Evolutionary conservation across 2,113 vertebrate species (phyloP), one percentile per base, ranked within the genome.

Genomic region (Gavialis gangeticus): DNA sequence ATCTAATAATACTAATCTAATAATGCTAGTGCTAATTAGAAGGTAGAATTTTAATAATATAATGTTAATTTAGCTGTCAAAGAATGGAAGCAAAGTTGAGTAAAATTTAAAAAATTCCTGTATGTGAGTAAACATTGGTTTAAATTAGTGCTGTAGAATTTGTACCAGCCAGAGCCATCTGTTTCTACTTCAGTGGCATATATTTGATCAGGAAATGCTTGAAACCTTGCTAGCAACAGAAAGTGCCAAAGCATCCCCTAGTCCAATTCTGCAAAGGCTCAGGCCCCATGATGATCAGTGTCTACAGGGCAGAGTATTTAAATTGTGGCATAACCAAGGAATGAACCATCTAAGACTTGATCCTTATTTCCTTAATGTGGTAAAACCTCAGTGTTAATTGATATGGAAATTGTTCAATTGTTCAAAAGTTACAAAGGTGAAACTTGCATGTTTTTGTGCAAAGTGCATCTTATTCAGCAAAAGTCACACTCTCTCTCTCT

Each of bases 401-500:
- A 9, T 21, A 54, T 15, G 57, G 13, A 1, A 75, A 30, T 82
- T 86, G 21, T 77, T 67, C 10, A 0, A n/a, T n/a, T n/a, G n/a
- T n/a, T n/a, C 22, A 54, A 69, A n/a, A 82, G 2, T 34, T 56
- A 17, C 9, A 82, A 17, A 4, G 3, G 19, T 1, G 16, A 11
- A 19, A 76, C 54, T 73, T 2, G 37, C 3, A 4, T 12, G 22
- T 79, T 2, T 37, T 87, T 34, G 1, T 30, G 3, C 1, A 57
- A 1, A 25, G 1, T 25, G 7, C 69, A 46, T 73, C 69, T 73
- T 73, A 37, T 46, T 34, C 22, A 46, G 34, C 69, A 73, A 73
- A 46, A 46, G 37, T 24, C 21, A 37, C 67, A 37, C 37, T 6
- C 0, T 2, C 3, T 4, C 2, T 21, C 1, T 2, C 67, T 79